These are phyloP conservation scores for Silurus glanis DNA, from an alignment of 2,113 vertebrate genomes.

Conservation along the genomic window DNA sequence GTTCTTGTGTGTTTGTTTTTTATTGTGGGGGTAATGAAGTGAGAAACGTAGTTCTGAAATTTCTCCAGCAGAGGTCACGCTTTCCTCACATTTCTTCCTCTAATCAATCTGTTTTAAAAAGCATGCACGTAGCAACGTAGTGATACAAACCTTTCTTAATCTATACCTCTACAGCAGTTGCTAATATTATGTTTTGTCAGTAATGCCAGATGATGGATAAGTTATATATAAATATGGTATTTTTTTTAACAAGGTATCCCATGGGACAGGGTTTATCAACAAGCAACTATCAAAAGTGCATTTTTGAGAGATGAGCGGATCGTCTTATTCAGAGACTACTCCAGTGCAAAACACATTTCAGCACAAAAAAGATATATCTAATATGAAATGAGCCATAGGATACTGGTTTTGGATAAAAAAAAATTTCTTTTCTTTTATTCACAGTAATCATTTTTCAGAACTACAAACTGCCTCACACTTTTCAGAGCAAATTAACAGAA, in stretches of 20 bases:
- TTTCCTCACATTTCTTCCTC: background rate
- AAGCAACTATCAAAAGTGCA: background rate
- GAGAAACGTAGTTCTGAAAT: background rate
- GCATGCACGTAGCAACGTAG: background rate
- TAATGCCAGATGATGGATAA: background rate
- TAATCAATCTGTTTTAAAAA: background rate
- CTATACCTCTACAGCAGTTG: background rate
- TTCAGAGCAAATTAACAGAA: background rate
- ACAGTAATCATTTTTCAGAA: background rate
- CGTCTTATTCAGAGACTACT: background rate
- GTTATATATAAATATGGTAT: background rate
- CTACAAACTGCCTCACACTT: background rate
- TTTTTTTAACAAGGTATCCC: background rate
- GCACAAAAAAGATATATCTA: background rate
- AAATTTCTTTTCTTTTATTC: background rate
- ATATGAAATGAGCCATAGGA: background rate
- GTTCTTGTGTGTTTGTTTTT: background rate
- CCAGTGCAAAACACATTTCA: background rate
- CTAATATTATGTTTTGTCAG: background rate
- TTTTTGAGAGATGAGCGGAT: background rate
- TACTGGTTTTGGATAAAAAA: background rate
- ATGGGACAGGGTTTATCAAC: background rate
- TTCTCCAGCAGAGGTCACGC: conserved; percentile 36
- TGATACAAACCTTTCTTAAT: background rate
- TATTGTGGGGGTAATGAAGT: background rate